phyloP scores from a whole-genome alignment of 2,888 invertebrate species.

The Polylopha cassiicola region DNA sequence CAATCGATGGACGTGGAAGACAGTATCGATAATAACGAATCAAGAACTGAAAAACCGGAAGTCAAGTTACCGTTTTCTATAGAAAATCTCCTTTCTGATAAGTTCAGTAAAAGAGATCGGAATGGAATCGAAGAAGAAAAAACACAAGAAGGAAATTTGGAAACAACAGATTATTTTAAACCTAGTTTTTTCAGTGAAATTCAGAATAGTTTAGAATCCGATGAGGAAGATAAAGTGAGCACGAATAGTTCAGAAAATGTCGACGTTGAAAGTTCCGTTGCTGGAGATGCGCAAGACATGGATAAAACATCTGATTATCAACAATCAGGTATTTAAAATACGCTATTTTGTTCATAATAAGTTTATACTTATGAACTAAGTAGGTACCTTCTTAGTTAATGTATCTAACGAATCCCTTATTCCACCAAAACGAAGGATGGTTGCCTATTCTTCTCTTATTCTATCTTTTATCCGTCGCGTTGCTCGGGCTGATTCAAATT shows the following conservation, averaged over 20 bases:
- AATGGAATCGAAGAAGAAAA: constrained; percentile 16
- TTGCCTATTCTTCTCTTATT: no score
- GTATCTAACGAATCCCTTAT: no score
- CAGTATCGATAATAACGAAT: constrained; percentile 24
- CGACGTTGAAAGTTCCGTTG: constrained; percentile 59
- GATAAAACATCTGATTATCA: constrained; percentile 51
- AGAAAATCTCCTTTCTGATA: constrained; percentile 61
- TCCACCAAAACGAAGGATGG: no score
- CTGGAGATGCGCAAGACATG: constrained; percentile 52
- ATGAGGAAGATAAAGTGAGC: constrained; percentile 48
- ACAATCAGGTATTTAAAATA: constrained; percentile 68
- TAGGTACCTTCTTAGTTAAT: no score
- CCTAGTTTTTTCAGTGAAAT: constrained; percentile 33
- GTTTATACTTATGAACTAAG: no score
- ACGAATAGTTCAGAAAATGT: constrained; percentile 57
- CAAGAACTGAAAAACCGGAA: constrained; percentile 48
- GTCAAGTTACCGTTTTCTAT: constrained; percentile 62
- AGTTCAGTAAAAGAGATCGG: constrained; percentile 37
- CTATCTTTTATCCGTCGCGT: no score
- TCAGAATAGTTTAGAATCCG: constrained; percentile 39
- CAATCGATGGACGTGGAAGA: constrained; percentile 50
- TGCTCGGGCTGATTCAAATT: no score
- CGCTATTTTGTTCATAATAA: no score
- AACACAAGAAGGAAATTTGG: constrained; percentile 23
- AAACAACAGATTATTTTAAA: constrained; percentile 25